Evolutionary conservation across 2,113 vertebrate species (phyloP).

Genomic region (Cyprinodon variegatus): DNA sequence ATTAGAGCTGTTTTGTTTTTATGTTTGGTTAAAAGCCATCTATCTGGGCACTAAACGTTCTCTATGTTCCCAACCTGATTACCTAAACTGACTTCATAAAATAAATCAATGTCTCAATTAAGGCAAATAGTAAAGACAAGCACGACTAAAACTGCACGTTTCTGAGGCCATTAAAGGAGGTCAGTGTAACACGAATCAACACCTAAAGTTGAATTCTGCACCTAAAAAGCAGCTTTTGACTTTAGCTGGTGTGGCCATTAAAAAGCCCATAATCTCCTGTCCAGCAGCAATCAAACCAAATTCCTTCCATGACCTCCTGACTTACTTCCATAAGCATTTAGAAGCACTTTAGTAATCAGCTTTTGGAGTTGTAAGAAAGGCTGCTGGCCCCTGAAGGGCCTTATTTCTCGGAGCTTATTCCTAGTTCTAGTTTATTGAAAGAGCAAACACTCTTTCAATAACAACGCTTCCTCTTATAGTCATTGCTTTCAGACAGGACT

Average conservation of each 20-base stretch:
- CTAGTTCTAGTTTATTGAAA: too few relatives aligned
- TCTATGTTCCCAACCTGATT: not conserved
- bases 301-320: conserved; percentile 4
- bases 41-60: not conserved
- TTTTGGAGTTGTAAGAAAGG: not conserved
- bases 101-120: not conserved
- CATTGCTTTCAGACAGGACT: too few relatives aligned
- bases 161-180: not conserved
- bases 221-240: not conserved
- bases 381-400: not conserved
- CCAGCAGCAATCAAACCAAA: conserved; percentile 12
- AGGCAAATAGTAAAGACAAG: not conserved
- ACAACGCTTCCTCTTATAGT: too few relatives aligned
- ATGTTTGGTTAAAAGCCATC: not conserved
- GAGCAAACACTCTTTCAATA: too few relatives aligned
- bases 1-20: not conserved
- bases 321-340: not conserved
- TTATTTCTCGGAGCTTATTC: too few relatives aligned
- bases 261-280: conserved; percentile 6
- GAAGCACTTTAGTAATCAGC: not conserved
- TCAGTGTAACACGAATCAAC: not conserved
- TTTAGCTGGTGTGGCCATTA: not conserved
- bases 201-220: conserved; percentile 16
- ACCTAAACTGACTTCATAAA: not conserved
- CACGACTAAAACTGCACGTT: not conserved